Base-by-base conservation (phyloP, 2,113 vertebrate genomes). In the Melanostigma gelatinosum region DNA sequence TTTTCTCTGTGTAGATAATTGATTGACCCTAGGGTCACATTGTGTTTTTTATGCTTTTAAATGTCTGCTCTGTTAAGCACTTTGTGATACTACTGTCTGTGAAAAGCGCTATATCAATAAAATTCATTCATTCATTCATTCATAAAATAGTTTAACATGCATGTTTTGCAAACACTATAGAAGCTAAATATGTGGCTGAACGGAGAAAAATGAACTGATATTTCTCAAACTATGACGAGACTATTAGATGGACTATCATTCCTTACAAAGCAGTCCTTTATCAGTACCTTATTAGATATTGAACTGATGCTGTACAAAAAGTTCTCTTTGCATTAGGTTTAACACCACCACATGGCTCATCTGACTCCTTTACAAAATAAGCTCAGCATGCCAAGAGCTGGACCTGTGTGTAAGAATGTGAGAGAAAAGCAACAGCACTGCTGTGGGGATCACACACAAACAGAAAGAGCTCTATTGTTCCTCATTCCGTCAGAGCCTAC, bases 391-490 rank as follows among this genome's bases (percentile, higher is more conserved):
- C 13, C 42, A 24, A 18, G 58, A 63, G 8, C 13, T 52, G 44
- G 38, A 74, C 42, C 42, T 4, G 29, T 74, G 61, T 24, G 34
- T 16, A 20, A 52, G 44, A 52, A 24, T 18, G 10, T 20, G 42
- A 62, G 40, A 61, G 20, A 16, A 60, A 32, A 58, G 40, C 55
- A 48, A 12, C 20, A 62, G 42, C 58, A 50, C 29, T 62, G 72
- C 8, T 74, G 22, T 20, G 60, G 1, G 13, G 34, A n/a, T 54
- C 22, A 27, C 8, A 52, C 32, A 40, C 1, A 5, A 52, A 50
- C 44, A 64, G 40, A 63, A 4, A 72, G 24, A 13, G 54, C 32
- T 75, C 72, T 63, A 52, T 74, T 63, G 58, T 74, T 63, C 58
- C 20, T 10, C 2, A 15, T 48, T 74, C 29, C 16, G 57, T 61